Base-by-base conservation (phyloP, 2,888 invertebrate genomes). In the Baronia brevicornis region DNA sequence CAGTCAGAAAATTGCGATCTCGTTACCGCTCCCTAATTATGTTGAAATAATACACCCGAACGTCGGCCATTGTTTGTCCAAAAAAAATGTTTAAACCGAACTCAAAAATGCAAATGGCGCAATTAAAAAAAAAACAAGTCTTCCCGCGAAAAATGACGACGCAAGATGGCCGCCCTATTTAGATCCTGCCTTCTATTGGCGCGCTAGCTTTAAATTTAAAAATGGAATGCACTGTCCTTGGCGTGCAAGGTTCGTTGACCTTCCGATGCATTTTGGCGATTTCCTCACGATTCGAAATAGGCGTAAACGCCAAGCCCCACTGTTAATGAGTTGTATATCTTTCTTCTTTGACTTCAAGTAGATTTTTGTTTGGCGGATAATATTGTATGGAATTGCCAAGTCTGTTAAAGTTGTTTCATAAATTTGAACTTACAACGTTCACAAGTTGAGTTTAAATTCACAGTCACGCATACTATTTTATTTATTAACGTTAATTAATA, bases 171-270 rank as follows among this genome's bases (percentile, higher is more conserved):
- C 65, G 73, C 50, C 66, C 74, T 79, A 79, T 79, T 82, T 82
- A 84, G 84, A 79, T 70, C 67, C 64, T 63, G 72, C 72, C 69
- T 72, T 78, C 80, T 80, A 80, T 80, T 78, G 80, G 80, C 64
- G 71, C 68, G 80, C 82, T 80, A 84, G 75, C 70, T 68, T 79
- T 69, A 66, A 72, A 72, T 71, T 79, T 74, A 79, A 82, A 82
- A 82, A 82, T 77, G 77, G 78, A 82, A 80, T 84, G 82, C 82
- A 73, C 74, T 84, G 84, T 84, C 84, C 84, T 84, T 84, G 82
- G 80, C 59, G 66, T 54, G 58, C 59, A 39, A 56, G 63, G 82
- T 74, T 78, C 82, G 71, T 79, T 65, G 74, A 82, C 80, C 84
- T 82, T 74, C 72, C 78, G 73, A 78, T 84, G 84, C 84, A 84